These are phyloP conservation scores for Apamea monoglypha DNA, from an alignment of 2,888 invertebrate species.

Conservation along the genomic window DNA sequence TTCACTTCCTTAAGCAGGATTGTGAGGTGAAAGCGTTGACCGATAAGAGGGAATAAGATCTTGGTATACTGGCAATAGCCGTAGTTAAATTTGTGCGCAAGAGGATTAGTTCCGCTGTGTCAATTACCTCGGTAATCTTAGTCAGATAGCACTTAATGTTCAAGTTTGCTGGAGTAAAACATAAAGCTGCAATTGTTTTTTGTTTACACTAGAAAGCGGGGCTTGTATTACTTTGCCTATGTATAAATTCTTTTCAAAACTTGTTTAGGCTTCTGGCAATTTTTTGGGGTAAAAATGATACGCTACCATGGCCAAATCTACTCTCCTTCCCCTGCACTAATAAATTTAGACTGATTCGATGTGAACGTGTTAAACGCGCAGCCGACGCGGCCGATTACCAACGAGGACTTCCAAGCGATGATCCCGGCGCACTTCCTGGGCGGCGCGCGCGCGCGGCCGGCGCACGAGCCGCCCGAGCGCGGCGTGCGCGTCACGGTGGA, in stretches of 20 bases:
- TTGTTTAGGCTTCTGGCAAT: constrained; percentile 4
- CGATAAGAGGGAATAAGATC: background rate
- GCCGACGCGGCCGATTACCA: constrained; percentile 96
- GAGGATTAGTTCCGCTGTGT: background rate
- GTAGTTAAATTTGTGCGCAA: background rate
- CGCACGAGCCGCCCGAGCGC: constrained; percentile 78
- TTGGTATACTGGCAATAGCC: background rate
- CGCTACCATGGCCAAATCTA: constrained; percentile 43
- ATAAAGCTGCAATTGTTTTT: background rate
- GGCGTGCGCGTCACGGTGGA: constrained; percentile 96
- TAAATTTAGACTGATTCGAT: constrained; percentile 78
- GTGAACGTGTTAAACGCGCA: constrained; percentile 90
- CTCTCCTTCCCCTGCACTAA: constrained; percentile 45
- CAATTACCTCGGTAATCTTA: background rate
- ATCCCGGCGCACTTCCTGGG: constrained; percentile 97
- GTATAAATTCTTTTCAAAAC: background rate
- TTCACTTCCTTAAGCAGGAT: background rate
- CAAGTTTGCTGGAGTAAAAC: background rate
- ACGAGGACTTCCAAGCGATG: constrained; percentile 98
- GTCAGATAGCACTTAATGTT: background rate
- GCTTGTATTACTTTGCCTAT: constrained; percentile 41
- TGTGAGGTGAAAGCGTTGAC: no score
- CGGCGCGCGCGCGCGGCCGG: constrained; percentile 75
- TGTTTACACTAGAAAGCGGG: background rate
- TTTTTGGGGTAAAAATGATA: constrained; percentile 45